Evolutionary conservation across 2,113 vertebrate species (phyloP), one percentile per base, ranked within the genome.

Genomic region (Oxyura jamaicensis): DNA sequence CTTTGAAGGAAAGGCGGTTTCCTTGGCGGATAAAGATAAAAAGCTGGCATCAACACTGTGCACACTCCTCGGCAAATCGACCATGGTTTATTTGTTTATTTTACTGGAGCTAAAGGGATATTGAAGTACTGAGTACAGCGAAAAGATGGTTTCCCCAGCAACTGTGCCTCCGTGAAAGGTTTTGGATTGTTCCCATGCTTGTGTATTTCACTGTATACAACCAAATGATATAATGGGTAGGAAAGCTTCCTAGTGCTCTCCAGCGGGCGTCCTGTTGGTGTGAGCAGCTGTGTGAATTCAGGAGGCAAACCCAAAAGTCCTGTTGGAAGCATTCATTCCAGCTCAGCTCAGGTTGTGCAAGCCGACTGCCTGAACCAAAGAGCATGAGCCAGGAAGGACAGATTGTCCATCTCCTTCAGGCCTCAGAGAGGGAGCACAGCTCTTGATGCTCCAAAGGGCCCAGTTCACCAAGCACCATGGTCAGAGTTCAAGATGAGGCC

Each of bases 91-190:
- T n/a, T 81, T 85, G 10, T 76, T 81, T 85, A 11, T 76, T 90
- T 91, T 72, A 48, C 55, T 81, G 14, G 36, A 71, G 25, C 39
- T 62, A 69, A 84, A 80, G 60, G 18, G 50, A 73, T 87, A 46
- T 63, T 88, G 56, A 83, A 28, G 16, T 79, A 52, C 39, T 91
- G 69, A 85, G 83, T 67, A 84, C 18, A 79, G 75, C 15, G 28
- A 44, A 41, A 35, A 89, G 69, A 68, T 84, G 59, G 71, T 96
- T 96, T 91, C 90, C 86, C 87, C 90, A 93, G 93, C 39, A 97
- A 79, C 91, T 67, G 20, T 46, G 52, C 58, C 59, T 87, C 52
- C 60, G 77, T 56, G 78, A 75, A 83, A 91, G 74, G 65, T 88
- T 96, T 93, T n/a, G 48, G 46, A 48, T 95, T 93, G 13, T 75